Base-by-base conservation (phyloP, 2,888 invertebrate genomes). In the Plebejus melissa region DNA sequence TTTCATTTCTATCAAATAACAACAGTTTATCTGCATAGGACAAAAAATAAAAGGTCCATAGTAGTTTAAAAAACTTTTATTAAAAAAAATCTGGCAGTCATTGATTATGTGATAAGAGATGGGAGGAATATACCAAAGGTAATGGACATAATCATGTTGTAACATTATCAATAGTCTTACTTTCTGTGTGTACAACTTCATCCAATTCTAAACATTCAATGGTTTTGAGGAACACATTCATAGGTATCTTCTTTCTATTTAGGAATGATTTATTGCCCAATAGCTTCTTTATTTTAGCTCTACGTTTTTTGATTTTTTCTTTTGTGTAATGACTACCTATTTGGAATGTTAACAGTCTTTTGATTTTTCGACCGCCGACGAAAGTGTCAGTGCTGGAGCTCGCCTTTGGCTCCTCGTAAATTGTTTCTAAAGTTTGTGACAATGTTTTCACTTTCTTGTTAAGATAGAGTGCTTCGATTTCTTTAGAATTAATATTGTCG, bases 391-490 rank as follows among this genome's bases (percentile, higher is more conserved):
- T 84, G 74, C 91, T 91, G 79, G 84, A 87, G 71, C 86, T 89
- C 78, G 89, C 87, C 81, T 93, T 94, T n/a, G 94, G 93, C 80
- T 95, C 95, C 86, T 95, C 95, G 82, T 94, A 95, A 82, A 95
- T 95, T 2, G 95, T 95, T 86, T 95, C 95, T 80, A 95, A 87
- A 77, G 91, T 94, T 81, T 94, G 94, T 74, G 94, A 88, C 60
- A 89, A 79, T 70, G 89, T 88, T 82, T 94, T 94, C 0, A 94
- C 87, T 82, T 88, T 94, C 83, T 94, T 95, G 80, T 95, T 94
- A 60, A 94, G 88, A 83, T 95, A 95, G 79, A 94, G 88, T 70
- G 94, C 93, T 81, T 94, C 94, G 76, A 94, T 90, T 83, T 94
- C 90, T 82, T 90, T 94, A 74, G 87, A 83, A 81, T 85, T 89